Conservation (phyloP, 92 coral and sea anemone genomes). For the Heliopora coerulea region DNA sequence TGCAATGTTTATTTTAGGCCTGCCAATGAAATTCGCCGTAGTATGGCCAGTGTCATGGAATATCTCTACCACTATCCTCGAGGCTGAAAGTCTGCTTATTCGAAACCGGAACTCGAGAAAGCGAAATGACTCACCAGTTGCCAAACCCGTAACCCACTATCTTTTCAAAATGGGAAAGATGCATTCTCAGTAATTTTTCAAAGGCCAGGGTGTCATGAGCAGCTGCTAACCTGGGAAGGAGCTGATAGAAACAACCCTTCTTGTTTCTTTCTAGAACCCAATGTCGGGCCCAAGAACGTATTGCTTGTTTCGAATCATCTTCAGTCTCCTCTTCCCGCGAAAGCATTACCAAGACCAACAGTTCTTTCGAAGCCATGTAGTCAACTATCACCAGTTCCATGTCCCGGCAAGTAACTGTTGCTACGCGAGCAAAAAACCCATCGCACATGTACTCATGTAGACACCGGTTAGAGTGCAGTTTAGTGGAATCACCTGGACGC, state of each 20-base stretch:
- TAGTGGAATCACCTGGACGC: too few relatives aligned
- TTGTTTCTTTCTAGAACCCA: conserved; percentile 15
- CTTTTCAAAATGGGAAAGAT: conserved; percentile 10
- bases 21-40: too few relatives aligned
- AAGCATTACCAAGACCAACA: conserved; percentile 10
- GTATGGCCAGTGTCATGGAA: too few relatives aligned
- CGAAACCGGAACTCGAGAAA: conserved; percentile 39
- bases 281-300: background rate
- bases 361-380: conserved; percentile 28
- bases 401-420: conserved; percentile 1
- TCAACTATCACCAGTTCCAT: background rate
- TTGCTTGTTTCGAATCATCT: background rate
- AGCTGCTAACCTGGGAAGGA: conserved; percentile 2
- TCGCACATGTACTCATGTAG: too few relatives aligned
- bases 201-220: conserved; percentile 21
- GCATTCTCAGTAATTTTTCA: conserved; percentile 17
- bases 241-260: conserved; percentile 15
- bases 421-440: conserved; percentile 20
- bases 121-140: conserved; percentile 42
- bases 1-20: too few relatives aligned
- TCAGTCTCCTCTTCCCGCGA: conserved; percentile 11
- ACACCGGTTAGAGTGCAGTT: too few relatives aligned
- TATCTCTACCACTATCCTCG: conserved; percentile 41
- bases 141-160: background rate
- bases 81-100: conserved; percentile 41